These are phyloP conservation scores for Erythrocebus patas DNA, from an alignment of 2,113 vertebrate genomes.

Conservation along the genomic window DNA sequence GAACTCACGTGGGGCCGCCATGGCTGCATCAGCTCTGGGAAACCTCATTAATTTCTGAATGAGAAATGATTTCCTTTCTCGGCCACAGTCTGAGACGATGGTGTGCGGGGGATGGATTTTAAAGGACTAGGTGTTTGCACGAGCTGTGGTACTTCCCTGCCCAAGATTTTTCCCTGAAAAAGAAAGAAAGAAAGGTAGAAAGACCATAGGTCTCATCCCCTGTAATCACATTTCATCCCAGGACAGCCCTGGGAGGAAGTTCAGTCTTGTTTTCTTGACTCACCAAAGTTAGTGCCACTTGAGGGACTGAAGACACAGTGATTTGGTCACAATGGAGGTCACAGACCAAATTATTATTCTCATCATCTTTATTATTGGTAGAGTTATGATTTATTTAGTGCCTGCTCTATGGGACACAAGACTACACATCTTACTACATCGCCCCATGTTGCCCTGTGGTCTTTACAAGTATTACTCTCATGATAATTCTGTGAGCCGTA, in stretches of 20 bases:
- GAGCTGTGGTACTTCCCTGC: background rate
- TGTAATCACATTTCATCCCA: fast-evolving
- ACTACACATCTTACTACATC: background rate
- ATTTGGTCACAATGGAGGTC: background rate
- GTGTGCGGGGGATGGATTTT: fast-evolving
- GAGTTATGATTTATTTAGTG: background rate
- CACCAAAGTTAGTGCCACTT: background rate
- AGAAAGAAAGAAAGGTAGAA: background rate
- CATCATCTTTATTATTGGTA: background rate
- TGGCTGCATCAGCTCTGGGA: background rate
- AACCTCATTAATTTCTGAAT: conserved; percentile 49
- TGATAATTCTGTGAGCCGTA: fast-evolving
- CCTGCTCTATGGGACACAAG: fast-evolving
- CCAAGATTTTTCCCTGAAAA: background rate
- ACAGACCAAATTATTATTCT: fast-evolving
- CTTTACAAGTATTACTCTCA: fast-evolving
- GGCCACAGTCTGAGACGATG: background rate
- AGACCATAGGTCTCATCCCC: fast-evolving
- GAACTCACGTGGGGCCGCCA: fast-evolving
- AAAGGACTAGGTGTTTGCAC: background rate
- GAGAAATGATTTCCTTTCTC: conserved; percentile 2
- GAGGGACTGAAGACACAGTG: background rate
- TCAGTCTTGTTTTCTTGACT: background rate
- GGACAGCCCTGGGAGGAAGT: background rate
- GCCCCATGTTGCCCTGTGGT: fast-evolving